These are phyloP conservation scores for Cacoxenus indagator DNA, from an alignment of 2,888 invertebrate species.

Conservation along the genomic window DNA sequence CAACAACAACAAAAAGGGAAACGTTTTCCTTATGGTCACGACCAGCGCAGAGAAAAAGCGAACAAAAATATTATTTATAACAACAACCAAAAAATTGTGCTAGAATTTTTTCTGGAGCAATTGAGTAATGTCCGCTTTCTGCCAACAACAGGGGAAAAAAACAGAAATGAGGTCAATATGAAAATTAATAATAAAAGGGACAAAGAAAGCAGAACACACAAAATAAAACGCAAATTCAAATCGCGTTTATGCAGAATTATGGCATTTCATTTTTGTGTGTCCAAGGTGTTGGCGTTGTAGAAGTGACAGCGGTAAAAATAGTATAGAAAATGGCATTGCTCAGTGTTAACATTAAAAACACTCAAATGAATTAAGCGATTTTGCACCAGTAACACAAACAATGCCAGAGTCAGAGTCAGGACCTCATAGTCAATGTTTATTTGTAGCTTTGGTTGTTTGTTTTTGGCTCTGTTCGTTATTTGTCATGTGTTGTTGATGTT, in stretches of 20 bases:
- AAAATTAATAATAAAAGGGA: neutral
- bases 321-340: neutral
- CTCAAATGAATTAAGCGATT: constrained; percentile 32
- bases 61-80: too few species aligned
- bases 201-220: neutral
- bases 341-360: neutral
- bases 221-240: constrained; percentile 25
- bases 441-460: neutral
- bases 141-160: neutral
- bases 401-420: neutral
- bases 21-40: too few species aligned
- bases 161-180: constrained; percentile 5
- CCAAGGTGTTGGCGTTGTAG: too few species aligned
- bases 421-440: constrained; percentile 29
- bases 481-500: neutral
- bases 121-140: too few species aligned
- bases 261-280: constrained; percentile 17
- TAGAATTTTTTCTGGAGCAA: too few species aligned
- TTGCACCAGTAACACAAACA: constrained; percentile 2
- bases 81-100: too few species aligned
- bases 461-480: neutral
- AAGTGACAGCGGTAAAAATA: too few species aligned
- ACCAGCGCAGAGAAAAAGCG: too few species aligned
- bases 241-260: constrained; percentile 41
- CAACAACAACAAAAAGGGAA: too few species aligned